A percentile compares a stretch with the other conserved stretches of the same genome.
Conservation (phyloP, 2,113 vertebrate species). For the Microtus oregoni region DNA sequence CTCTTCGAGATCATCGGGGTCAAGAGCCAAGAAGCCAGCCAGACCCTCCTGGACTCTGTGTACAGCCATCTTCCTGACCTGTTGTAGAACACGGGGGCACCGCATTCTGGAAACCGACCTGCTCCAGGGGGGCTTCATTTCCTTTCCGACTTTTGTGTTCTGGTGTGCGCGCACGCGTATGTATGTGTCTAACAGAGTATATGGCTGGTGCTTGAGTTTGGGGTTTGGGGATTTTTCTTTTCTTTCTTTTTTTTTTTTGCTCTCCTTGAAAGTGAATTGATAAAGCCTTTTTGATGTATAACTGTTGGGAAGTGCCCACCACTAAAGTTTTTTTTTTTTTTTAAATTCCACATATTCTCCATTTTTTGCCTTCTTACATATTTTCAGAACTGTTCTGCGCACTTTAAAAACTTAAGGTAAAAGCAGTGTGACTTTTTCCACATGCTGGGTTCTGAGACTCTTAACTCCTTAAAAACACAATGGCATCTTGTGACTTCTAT, state of each 20-base stretch:
- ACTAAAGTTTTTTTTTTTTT: constrained; percentile 69
- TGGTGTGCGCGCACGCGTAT: background rate
- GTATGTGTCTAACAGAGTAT: constrained; percentile 74
- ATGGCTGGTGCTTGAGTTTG: constrained; percentile 86
- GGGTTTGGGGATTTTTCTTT: constrained; percentile 64
- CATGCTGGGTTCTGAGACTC: constrained; percentile 35
- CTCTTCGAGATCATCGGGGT: constrained; percentile 97
- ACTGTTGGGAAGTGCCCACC: constrained; percentile 76
- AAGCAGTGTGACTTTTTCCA: constrained; percentile 43
- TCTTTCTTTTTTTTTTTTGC: background rate
- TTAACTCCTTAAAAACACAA: constrained; percentile 47
- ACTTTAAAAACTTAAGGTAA: constrained; percentile 83
- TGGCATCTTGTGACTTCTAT: constrained; percentile 58
- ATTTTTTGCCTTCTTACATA: constrained; percentile 55
- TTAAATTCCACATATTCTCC: constrained; percentile 65
- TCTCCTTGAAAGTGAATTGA: constrained; percentile 62
- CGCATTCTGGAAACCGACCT: constrained; percentile 70
- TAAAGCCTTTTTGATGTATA: constrained; percentile 62
- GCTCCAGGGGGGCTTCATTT: constrained; percentile 73
- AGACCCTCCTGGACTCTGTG: constrained; percentile 97
- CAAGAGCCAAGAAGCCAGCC: constrained; percentile 99
- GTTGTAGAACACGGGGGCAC: constrained; percentile 85
- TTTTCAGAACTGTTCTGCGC: constrained; percentile 81
- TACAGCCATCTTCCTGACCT: constrained; percentile 98
- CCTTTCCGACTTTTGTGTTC: background rate